Percentiles rank a stretch among this genome's conserved stretches.
These are phyloP conservation scores for Dolichallabes microphthalmus DNA, from an alignment of 2,113 vertebrate species.

Conservation along the genomic window DNA sequence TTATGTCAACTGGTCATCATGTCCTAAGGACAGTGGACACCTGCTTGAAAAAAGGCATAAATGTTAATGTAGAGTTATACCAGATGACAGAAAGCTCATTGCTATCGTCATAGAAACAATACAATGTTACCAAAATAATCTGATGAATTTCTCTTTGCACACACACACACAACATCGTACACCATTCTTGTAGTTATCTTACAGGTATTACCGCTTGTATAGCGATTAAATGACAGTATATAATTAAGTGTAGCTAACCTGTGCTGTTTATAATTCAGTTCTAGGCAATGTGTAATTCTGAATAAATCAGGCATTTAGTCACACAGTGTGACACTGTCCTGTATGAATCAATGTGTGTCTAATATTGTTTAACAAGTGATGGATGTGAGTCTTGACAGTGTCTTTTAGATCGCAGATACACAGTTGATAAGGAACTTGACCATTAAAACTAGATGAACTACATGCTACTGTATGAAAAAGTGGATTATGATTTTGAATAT, in stretches of 20 bases:
- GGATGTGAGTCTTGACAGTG: not conserved
- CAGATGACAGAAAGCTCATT: not conserved
- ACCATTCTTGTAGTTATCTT: not conserved
- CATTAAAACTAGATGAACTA: not conserved
- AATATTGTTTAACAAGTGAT: not conserved
- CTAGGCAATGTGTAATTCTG: not conserved
- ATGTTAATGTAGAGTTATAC: not conserved
- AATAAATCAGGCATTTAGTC: not conserved
- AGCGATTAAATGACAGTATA: not conserved
- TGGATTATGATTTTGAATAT: not conserved
- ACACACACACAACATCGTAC: not conserved
- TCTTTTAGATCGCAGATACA: constrained; percentile 22
- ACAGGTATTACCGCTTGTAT: not conserved
- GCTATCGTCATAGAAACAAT: not conserved
- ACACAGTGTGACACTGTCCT: not conserved
- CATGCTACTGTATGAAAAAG: not conserved
- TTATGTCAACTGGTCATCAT: not conserved
- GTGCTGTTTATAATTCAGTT: not conserved
- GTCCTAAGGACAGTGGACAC: not conserved
- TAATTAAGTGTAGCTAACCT: not conserved
- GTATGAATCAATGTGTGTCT: not conserved
- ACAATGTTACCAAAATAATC: not conserved
- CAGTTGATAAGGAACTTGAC: not conserved
- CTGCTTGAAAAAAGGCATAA: not conserved
- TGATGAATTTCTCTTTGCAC: not conserved